phyloP scores from a whole-genome alignment of 2,888 invertebrate genomes.

The Hesperia comma region DNA sequence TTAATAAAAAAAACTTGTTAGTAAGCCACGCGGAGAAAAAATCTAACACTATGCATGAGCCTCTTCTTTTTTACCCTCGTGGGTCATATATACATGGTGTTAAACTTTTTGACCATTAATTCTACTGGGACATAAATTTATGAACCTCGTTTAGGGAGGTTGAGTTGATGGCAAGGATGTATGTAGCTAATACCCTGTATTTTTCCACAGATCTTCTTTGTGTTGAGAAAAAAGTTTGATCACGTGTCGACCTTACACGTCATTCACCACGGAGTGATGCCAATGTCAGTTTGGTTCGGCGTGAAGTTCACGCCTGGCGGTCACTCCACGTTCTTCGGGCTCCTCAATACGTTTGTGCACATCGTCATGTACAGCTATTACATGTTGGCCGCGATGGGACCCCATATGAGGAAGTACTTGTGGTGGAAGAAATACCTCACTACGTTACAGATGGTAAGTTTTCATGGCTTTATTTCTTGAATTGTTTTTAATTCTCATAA shows the following conservation, averaged over 20 bases:
- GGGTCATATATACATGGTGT: too few species aligned
- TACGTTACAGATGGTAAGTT: conserved; percentile 92
- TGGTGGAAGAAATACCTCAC: conserved; percentile 99
- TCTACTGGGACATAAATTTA: too few species aligned
- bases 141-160: too few species aligned
- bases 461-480: not conserved
- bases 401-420: conserved; percentile 91
- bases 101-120: too few species aligned
- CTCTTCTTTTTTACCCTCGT: too few species aligned
- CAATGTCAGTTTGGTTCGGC: conserved; percentile 98
- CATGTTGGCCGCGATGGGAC: conserved; percentile 95
- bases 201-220: conserved; percentile 93
- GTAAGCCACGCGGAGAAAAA: too few species aligned
- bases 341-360: conserved; percentile 98
- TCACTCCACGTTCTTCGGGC: conserved; percentile 97
- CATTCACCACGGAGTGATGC: conserved; percentile 98
- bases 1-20: too few species aligned
- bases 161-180: too few species aligned
- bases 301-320: conserved; percentile 98
- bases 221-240: conserved; percentile 96
- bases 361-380: conserved; percentile 98
- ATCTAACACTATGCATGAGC: too few species aligned
- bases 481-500: too few species aligned
- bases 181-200: not conserved
- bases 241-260: conserved; percentile 97